These are phyloP conservation scores for Theodoxus fluviatilis DNA, from an alignment of 2,888 invertebrate species.

Conservation along the genomic window DNA sequence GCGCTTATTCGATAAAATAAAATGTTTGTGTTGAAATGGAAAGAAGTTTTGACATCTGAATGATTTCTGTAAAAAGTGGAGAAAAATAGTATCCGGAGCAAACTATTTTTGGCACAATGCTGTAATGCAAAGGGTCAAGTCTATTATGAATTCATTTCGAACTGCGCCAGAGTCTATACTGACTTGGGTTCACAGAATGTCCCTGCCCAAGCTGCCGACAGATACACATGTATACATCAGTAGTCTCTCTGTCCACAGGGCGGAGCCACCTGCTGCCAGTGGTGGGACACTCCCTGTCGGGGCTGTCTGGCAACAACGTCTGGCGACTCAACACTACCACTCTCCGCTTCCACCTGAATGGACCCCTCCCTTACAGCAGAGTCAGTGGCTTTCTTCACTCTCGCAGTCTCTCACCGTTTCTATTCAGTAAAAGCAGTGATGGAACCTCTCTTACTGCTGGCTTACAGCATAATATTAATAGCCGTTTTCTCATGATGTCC, in stretches of 20 bases:
- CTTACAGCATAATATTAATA: not conserved
- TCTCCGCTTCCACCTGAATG: constrained; percentile 75
- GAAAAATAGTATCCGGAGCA: no score
- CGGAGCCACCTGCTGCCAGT: constrained; percentile 91
- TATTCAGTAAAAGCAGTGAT: not conserved
- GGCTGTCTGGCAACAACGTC: constrained; percentile 82
- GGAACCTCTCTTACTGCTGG: not conserved
- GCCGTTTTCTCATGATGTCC: not conserved
- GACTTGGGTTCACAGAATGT: no score
- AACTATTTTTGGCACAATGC: no score
- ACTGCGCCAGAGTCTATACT: no score
- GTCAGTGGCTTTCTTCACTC: constrained; percentile 39
- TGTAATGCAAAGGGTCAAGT: no score
- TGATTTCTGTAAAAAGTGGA: no score
- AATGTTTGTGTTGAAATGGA: no score
- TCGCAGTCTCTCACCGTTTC: not conserved
- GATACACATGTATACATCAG: not conserved
- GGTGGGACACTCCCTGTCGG: constrained; percentile 81
- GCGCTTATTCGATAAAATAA: no score
- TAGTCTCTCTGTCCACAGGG: constrained; percentile 54
- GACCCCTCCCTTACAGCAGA: constrained; percentile 86
- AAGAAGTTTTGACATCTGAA: no score
- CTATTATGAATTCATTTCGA: no score
- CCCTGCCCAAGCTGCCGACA: not conserved
- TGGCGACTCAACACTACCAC: constrained; percentile 91